Evolutionary conservation across 2,113 vertebrate species (phyloP).

Genomic region (Mola mola): DNA sequence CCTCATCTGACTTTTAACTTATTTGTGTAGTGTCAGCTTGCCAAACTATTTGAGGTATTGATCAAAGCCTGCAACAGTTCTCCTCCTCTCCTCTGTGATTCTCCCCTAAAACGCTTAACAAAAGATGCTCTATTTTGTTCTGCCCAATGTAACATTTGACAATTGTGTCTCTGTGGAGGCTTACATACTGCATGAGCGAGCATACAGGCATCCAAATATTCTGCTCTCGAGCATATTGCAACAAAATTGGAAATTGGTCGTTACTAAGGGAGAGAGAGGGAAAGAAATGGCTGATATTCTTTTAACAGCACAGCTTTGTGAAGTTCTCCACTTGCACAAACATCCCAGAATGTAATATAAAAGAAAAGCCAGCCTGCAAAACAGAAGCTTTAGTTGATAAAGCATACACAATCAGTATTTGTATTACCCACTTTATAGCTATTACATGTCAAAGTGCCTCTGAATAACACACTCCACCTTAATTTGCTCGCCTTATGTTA

Average conservation of each 20-base stretch:
- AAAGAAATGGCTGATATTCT: slow-evolving; percentile 3
- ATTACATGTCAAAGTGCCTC: slow-evolving; percentile 20
- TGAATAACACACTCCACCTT: slow-evolving; percentile 6
- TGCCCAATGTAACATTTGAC: slow-evolving; percentile 42
- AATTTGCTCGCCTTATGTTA: too few relatives aligned
- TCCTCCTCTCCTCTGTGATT: slow-evolving; percentile 21
- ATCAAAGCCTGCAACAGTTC: slow-evolving; percentile 39
- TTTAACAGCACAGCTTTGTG: slow-evolving; percentile 18
- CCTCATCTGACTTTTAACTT: slow-evolving; percentile 66
- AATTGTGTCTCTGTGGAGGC: slow-evolving; percentile 48
- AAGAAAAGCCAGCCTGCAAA: slow-evolving; percentile 18
- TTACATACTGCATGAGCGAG: slow-evolving; percentile 58
- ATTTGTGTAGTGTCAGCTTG: slow-evolving; percentile 63
- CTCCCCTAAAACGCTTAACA: slow-evolving; percentile 22
- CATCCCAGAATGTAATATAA: slow-evolving; percentile 22
- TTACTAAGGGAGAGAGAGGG: slow-evolving; percentile 29
- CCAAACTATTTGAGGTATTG: slow-evolving; percentile 56
- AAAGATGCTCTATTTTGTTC: slow-evolving; percentile 57
- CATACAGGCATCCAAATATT: slow-evolving; percentile 49
- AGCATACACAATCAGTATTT: slow-evolving; percentile 19
- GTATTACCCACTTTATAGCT: slow-evolving; percentile 15
- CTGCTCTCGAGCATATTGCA: slow-evolving; percentile 43
- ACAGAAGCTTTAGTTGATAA: slow-evolving; percentile 32
- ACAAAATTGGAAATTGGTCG: slow-evolving; percentile 51
- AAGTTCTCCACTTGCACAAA: slow-evolving; percentile 30